These are phyloP conservation scores for Pseudopleuronectes americanus DNA, from an alignment of 2,797 vertebrate species.

Conservation along the genomic window DNA sequence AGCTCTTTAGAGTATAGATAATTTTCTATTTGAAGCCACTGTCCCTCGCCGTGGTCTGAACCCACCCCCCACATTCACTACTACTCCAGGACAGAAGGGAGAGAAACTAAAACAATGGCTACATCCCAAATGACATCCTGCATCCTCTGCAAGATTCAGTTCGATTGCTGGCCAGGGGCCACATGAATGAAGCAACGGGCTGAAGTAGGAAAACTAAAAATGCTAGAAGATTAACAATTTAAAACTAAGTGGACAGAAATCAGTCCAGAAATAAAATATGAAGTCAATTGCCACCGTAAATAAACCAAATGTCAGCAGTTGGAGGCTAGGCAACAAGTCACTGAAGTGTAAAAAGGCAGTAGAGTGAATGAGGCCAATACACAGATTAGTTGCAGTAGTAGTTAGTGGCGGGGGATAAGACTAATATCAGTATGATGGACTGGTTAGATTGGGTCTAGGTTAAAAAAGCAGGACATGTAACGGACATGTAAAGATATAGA, in stretches of 20 bases:
- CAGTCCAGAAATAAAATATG: background rate
- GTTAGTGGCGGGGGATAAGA: slow-evolving; percentile 7
- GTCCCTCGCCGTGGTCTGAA: slow-evolving; percentile 21
- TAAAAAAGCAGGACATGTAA: slow-evolving; percentile 84
- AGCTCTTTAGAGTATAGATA: slow-evolving; percentile 46
- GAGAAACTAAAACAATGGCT: slow-evolving; percentile 32
- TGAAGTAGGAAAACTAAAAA: background rate
- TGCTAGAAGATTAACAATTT: background rate
- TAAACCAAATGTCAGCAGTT: slow-evolving; percentile 17
- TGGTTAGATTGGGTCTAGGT: slow-evolving; percentile 22
- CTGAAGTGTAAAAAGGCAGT: slow-evolving; percentile 18
- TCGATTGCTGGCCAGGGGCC: slow-evolving; percentile 20
- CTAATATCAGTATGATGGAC: background rate
- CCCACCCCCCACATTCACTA: slow-evolving; percentile 23
- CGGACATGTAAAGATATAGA: slow-evolving; percentile 76
- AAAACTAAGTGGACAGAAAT: background rate
- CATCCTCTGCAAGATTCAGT: slow-evolving; percentile 18
- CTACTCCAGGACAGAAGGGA: slow-evolving; percentile 9
- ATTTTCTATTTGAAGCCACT: slow-evolving; percentile 39
- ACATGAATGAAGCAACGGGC: background rate
- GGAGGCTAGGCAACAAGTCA: slow-evolving; percentile 24
- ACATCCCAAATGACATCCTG: slow-evolving; percentile 33
- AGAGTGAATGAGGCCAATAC: slow-evolving; percentile 1
- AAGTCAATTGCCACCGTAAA: background rate
- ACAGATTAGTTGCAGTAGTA: slow-evolving; percentile 17